Evolutionary conservation across 2,888 invertebrate genomes (phyloP).

Genomic region (Pandemis cinnamomeana): DNA sequence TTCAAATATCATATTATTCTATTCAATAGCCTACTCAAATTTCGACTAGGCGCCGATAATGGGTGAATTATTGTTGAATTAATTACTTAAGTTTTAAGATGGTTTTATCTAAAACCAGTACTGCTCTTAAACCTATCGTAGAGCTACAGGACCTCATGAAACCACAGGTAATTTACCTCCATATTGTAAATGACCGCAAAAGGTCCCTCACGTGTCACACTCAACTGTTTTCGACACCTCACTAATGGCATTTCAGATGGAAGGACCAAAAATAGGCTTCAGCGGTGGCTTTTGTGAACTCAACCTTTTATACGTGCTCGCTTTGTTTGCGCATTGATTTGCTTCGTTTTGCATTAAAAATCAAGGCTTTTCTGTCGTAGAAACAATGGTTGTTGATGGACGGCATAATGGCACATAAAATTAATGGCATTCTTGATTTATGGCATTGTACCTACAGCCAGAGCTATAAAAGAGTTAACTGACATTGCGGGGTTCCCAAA

Average conservation of each 20-base stretch:
- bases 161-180: conserved; percentile 10
- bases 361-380: background rate
- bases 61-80: no score
- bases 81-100: no score
- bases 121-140: background rate
- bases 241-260: conserved; percentile 24
- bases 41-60: no score
- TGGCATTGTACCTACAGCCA: background rate
- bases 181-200: conserved; percentile 8
- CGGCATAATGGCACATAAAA: conserved; percentile 5
- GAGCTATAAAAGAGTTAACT: background rate
- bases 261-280: conserved; percentile 28
- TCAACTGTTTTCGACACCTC: conserved; percentile 22
- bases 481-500: background rate
- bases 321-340: conserved; percentile 23
- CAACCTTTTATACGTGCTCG: conserved; percentile 13
- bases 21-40: background rate
- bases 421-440: conserved; percentile 5
- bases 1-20: background rate
- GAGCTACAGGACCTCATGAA: background rate
- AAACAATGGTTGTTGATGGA: conserved; percentile 8
- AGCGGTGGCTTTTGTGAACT: conserved; percentile 1
- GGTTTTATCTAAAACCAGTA: background rate
- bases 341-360: background rate
- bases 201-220: conserved; percentile 4